These are phyloP conservation scores for Halesus radiatus DNA, from an alignment of 1,140 invertebrate genomes.

Conservation along the genomic window DNA sequence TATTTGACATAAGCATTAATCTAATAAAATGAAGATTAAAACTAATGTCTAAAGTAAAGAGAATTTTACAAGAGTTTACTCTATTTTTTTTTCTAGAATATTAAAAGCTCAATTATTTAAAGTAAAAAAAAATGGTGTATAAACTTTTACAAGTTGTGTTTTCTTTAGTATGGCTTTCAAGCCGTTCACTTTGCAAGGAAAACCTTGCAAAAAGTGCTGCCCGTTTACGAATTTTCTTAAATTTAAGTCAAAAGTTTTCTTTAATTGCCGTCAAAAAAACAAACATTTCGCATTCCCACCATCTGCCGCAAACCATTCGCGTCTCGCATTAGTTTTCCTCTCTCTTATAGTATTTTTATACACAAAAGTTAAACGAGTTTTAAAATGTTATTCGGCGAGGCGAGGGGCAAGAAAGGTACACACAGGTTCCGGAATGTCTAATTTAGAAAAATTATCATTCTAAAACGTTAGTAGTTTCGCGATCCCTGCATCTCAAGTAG, in stretches of 20 bases:
- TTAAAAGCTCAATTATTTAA: too few species aligned
- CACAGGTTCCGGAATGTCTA: slow-evolving; percentile 39
- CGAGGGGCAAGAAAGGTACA: neutral
- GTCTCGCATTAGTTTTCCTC: slow-evolving; percentile 34
- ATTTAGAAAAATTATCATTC: slow-evolving; percentile 45
- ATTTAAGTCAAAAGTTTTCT: slow-evolving; percentile 44
- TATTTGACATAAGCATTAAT: too few species aligned
- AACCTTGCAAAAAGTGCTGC: neutral
- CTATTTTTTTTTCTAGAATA: too few species aligned
- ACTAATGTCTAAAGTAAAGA: too few species aligned
- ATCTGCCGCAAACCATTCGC: slow-evolving; percentile 37
- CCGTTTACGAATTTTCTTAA: slow-evolving; percentile 30
- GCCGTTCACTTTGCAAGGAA: neutral
- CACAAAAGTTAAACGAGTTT: slow-evolving; percentile 41
- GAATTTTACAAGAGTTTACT: too few species aligned
- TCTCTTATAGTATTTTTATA: slow-evolving; percentile 9
- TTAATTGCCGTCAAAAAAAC: slow-evolving; percentile 41
- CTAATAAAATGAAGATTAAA: too few species aligned
- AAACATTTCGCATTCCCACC: slow-evolving; percentile 42
- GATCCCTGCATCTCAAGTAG: neutral
- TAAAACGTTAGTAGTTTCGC: slow-evolving; percentile 24
- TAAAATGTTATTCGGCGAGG: slow-evolving; percentile 28
- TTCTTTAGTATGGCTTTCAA: too few species aligned
- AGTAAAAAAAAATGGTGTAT: too few species aligned
- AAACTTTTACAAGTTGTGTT: too few species aligned